These are phyloP conservation scores for Sclerurus mexicanus DNA, from an alignment of 2,113 vertebrate species.

Conservation along the genomic window DNA sequence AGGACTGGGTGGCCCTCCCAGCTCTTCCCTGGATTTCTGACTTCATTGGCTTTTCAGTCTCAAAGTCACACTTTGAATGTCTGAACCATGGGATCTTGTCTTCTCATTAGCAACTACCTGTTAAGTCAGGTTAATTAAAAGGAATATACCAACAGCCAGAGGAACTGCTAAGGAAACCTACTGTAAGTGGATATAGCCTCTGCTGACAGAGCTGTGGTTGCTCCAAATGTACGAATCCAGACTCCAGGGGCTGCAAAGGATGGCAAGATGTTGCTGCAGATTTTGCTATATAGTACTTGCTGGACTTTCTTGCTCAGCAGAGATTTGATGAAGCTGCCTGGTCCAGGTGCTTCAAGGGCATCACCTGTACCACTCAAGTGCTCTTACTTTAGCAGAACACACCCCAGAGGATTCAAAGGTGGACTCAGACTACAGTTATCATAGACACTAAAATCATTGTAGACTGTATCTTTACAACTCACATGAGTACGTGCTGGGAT, in stretches of 20 bases:
- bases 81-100: not conserved
- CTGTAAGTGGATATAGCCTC: not conserved
- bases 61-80: not conserved
- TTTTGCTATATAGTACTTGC: not conserved
- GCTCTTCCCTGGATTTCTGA: not conserved
- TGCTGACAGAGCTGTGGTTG: not conserved
- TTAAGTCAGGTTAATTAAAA: not conserved
- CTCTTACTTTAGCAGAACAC: not conserved
- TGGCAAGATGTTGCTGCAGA: not conserved
- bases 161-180: not conserved
- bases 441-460: not conserved
- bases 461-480: not conserved
- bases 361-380: not conserved
- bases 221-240: not conserved
- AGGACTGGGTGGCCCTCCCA: not conserved
- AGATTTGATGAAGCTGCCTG: not conserved
- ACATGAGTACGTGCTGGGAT: not conserved
- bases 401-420: not conserved
- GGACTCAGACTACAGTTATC: not conserved
- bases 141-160: not conserved
- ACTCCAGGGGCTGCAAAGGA: not conserved
- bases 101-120: not conserved
- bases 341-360: not conserved
- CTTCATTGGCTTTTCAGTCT: not conserved
- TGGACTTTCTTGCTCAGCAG: not conserved